Conservation (phyloP, 2,797 vertebrate species). For the Furcifer pardalis region DNA sequence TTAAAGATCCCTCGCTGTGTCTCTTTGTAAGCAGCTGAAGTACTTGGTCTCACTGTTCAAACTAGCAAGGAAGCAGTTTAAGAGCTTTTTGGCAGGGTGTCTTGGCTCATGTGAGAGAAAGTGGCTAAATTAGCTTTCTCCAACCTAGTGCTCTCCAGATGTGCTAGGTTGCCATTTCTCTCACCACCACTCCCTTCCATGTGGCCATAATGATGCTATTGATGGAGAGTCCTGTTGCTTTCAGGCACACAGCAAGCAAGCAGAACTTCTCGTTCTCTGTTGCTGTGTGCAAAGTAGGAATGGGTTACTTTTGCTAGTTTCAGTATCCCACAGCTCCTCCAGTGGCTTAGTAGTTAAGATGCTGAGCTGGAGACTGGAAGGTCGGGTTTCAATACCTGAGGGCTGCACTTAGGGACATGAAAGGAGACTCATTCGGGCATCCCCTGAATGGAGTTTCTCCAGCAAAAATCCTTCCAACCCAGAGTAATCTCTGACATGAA, state of each 20-base stretch:
- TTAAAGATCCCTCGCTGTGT: neutral
- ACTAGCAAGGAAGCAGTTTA: neutral
- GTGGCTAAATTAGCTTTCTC: neutral
- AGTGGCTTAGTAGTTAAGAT: too few relatives aligned
- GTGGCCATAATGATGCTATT: neutral
- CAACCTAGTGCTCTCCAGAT: neutral
- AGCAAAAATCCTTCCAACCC: too few relatives aligned
- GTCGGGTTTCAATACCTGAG: too few relatives aligned
- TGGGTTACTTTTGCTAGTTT: neutral
- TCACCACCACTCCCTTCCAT: neutral
- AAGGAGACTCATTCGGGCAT: too few relatives aligned
- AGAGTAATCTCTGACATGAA: too few relatives aligned
- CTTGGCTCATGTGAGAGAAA: neutral
- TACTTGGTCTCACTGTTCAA: neutral
- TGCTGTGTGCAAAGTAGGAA: neutral
- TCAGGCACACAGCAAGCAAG: neutral
- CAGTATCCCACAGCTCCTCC: too few relatives aligned
- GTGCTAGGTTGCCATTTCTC: neutral
- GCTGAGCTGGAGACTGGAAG: too few relatives aligned
- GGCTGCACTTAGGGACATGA: too few relatives aligned
- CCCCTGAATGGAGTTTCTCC: too few relatives aligned
- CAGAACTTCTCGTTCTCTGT: neutral
- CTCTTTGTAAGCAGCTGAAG: neutral
- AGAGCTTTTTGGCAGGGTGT: neutral
- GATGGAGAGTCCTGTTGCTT: neutral